Evolutionary conservation across 2,888 invertebrate species (phyloP).

Genomic region (Entomobrya multifasciata): DNA sequence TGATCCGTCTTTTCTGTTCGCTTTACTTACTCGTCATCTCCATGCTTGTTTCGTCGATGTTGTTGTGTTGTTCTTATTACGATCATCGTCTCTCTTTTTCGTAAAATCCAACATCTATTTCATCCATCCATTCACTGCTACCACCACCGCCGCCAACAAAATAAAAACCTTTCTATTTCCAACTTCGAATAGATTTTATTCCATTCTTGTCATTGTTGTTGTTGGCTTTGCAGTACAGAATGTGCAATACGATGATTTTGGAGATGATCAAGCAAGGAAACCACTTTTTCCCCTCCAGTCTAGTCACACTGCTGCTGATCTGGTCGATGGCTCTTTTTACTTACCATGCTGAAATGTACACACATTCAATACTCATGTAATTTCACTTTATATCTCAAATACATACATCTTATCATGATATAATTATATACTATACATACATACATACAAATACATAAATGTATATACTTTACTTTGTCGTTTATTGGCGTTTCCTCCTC

Average conservation of each 20-base stretch:
- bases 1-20: slow-evolving; percentile 63
- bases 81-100: slow-evolving; percentile 13
- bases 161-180: slow-evolving; percentile 7
- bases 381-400: neutral
- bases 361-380: neutral
- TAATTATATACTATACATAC: neutral
- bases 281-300: slow-evolving; percentile 56
- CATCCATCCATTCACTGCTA: neutral
- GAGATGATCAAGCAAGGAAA: slow-evolving; percentile 61
- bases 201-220: slow-evolving; percentile 26
- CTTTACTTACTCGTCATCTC: slow-evolving; percentile 19
- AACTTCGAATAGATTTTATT: slow-evolving; percentile 61
- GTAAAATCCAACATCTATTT: slow-evolving; percentile 37
- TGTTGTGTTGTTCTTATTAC: slow-evolving; percentile 53
- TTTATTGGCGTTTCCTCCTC: slow-evolving; percentile 43
- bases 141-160: neutral
- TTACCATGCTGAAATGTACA: neutral
- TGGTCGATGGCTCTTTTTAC: slow-evolving; percentile 44
- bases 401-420: neutral
- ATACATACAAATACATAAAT: neutral
- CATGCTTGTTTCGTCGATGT: slow-evolving; percentile 32
- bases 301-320: slow-evolving; percentile 45
- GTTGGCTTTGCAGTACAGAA: slow-evolving; percentile 19
- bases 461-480: slow-evolving; percentile 44
- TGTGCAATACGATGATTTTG: slow-evolving; percentile 25